Base-by-base conservation (phyloP, 2,888 invertebrate genomes). In the Cybosia mesomella region DNA sequence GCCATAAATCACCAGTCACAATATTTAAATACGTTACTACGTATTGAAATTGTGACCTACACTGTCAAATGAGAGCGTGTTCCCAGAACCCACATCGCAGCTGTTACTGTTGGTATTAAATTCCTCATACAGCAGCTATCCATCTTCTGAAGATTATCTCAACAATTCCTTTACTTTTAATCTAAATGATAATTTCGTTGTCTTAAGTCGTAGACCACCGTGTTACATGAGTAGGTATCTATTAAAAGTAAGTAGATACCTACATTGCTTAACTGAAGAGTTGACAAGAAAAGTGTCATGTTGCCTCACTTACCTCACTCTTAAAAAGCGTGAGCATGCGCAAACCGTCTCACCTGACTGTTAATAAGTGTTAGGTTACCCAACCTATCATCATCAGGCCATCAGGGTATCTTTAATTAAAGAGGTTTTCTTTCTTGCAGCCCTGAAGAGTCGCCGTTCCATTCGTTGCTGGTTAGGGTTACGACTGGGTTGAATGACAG, bases 21-120 rank as follows among this genome's bases (percentile, higher is more conserved):
- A 75, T n/a, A n/a, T 74, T 67, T 67, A 74, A 71, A 68, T 73
- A 67, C 64, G 62, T 66, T 18, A 18, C 5, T 39, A 39, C n/a
- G n/a, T n/a, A n/a, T n/a, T n/a, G n/a, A n/a, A n/a, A n/a, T n/a
- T n/a, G n/a, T n/a, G n/a, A n/a, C 15, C 15, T 2, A 64, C 66
- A 68, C 69, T 74, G 78, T 77, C 75, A 79, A 82, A 81, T 79
- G 71, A 75, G 79, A 72, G 63, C 73, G 67, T 75, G 10, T 82
- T 81, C 83, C 68, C 32, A 74, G 79, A 81, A 82, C 18, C 61
- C 71, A 70, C 57, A 57, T 43, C 62, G 74, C 71, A 62, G 77
- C 79, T 78, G 79, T 64, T 68, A 49, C 64, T 77, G 74, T 75
- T 72, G 62, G 65, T 72, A 78, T 72, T 72, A 73, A 70, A 79